Evolutionary conservation across 1,140 invertebrate species (phyloP).

Genomic region (Pentalonia nigronervosa): DNA sequence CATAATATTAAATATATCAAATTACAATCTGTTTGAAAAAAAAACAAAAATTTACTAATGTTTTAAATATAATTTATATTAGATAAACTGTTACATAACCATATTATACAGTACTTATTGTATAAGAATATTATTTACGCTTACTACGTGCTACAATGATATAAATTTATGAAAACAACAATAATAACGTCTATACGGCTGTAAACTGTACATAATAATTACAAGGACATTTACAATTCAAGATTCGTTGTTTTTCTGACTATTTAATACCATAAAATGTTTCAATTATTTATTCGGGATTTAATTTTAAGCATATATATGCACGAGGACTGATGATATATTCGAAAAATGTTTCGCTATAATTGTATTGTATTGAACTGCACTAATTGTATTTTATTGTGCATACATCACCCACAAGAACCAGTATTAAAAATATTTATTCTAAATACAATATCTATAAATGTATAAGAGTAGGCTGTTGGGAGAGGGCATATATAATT

Average conservation of each 20-base stretch:
- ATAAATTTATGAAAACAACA: not conserved
- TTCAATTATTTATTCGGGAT: not conserved
- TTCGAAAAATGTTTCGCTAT: not conserved
- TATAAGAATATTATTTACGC: slow-evolving; percentile 5
- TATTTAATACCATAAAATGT: not conserved
- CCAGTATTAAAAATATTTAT: not conserved
- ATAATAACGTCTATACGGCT: not conserved
- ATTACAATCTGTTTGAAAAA: not conserved
- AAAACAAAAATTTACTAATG: not conserved
- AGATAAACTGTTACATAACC: not conserved
- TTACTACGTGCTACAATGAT: not conserved
- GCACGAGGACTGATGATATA: not conserved
- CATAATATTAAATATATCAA: not conserved
- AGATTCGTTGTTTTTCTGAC: not conserved
- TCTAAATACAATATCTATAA: not conserved
- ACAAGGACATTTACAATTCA: slow-evolving; percentile 1
- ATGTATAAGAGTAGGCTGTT: no score
- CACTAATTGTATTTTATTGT: not conserved
- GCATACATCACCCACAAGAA: not conserved
- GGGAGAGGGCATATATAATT: no score
- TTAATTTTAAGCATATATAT: not conserved
- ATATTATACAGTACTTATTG: not conserved
- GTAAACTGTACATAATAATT: not conserved
- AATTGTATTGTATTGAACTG: not conserved
- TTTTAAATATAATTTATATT: not conserved